Conservation (phyloP, 2,113 vertebrate genomes). For the Ursus arctos region DNA sequence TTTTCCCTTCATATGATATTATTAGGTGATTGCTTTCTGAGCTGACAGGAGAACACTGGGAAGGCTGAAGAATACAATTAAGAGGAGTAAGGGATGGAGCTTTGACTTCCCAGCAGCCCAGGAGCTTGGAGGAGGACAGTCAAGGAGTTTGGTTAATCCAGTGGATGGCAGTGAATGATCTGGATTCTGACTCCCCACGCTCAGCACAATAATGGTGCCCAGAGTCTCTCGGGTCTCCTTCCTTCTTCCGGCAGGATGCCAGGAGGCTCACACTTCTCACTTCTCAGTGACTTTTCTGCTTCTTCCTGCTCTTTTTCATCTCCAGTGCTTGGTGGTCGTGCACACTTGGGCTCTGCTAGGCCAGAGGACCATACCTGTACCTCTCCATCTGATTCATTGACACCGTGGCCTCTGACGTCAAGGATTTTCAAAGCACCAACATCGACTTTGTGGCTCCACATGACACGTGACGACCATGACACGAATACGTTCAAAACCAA, state of each 20-base stretch:
- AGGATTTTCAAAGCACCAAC: neutral
- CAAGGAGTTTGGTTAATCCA: neutral
- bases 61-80: neutral
- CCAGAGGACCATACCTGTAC: neutral
- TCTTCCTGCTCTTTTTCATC: neutral
- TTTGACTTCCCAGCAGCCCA: neutral
- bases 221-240: neutral
- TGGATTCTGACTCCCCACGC: neutral
- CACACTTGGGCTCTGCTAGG: neutral
- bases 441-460: neutral
- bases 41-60: neutral
- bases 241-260: neutral
- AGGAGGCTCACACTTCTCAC: neutral
- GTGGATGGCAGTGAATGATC: neutral
- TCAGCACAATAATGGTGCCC: neutral
- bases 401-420: neutral
- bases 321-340: accelerated
- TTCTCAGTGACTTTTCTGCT: neutral
- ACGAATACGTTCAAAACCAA: neutral
- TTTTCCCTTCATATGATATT: neutral
- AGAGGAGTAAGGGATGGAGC: neutral
- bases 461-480: neutral
- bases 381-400: neutral
- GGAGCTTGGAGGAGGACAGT: neutral
- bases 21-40: constrained; percentile 46